These are phyloP conservation scores for Pheosia tremula DNA, from an alignment of 2,888 invertebrate species.

Conservation along the genomic window DNA sequence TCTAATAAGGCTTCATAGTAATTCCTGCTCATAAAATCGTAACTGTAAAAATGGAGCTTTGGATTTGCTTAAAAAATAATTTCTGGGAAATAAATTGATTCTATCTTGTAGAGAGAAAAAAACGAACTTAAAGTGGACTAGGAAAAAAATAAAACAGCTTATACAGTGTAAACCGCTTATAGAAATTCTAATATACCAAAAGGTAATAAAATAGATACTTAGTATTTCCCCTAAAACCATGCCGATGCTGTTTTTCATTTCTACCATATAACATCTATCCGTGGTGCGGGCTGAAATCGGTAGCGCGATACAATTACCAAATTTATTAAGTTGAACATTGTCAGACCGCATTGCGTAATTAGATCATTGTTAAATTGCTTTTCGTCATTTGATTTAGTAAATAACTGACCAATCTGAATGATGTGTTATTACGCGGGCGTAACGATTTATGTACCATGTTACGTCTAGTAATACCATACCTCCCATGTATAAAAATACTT, in stretches of 20 bases:
- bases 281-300: conserved; percentile 49
- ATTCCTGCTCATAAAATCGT: conserved; percentile 4
- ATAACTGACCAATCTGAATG: conserved; percentile 60
- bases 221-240: background rate
- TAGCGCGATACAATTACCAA: conserved; percentile 65
- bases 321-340: conserved; percentile 76
- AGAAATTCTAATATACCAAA: no score
- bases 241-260: conserved; percentile 15
- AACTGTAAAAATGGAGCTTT: background rate
- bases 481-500: conserved; percentile 33
- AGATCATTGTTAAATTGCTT: conserved; percentile 74
- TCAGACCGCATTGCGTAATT: conserved; percentile 73
- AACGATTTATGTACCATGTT: conserved; percentile 35
- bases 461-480: conserved; percentile 32
- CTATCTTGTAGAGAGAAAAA: background rate
- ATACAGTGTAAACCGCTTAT: no score
- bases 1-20: conserved; percentile 31
- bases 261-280: conserved; percentile 43
- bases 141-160: no score
- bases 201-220: no score
- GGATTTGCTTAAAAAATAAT: background rate
- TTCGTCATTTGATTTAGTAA: conserved; percentile 71
- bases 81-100: no score
- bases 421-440: conserved; percentile 41
- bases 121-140: no score